Evolutionary conservation across 2,113 vertebrate genomes (phyloP).

Genomic region (Hyla sarda): DNA sequence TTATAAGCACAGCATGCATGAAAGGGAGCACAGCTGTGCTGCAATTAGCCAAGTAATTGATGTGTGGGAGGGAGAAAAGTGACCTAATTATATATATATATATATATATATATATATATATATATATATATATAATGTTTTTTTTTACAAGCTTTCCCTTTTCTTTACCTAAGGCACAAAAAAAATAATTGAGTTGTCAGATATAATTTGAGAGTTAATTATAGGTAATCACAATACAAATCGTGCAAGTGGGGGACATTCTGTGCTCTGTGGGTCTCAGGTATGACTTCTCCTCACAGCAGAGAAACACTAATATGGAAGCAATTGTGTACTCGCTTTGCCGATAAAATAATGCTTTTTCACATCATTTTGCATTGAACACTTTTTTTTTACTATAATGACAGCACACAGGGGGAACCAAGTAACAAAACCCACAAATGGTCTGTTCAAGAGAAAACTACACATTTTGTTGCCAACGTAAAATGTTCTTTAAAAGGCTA

Average conservation of each 20-base stretch:
- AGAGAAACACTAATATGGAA: neutral
- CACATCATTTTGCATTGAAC: neutral
- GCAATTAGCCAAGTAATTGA: no score
- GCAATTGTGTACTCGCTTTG: neutral
- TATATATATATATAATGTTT: no score
- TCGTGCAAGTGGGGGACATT: neutral
- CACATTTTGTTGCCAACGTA: neutral
- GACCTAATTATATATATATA: no score
- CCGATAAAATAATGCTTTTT: neutral
- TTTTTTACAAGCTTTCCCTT: neutral
- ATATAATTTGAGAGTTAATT: constrained; percentile 6
- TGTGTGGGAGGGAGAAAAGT: no score
- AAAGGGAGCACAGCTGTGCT: no score
- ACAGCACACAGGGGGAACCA: neutral
- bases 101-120: no score
- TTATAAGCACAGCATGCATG: no score
- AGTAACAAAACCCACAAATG: neutral
- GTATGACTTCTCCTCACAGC: neutral
- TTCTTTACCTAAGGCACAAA: neutral
- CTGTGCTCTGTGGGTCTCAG: neutral
- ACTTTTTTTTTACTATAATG: neutral
- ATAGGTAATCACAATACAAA: neutral
- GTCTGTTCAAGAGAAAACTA: neutral
- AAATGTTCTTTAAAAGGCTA: neutral
- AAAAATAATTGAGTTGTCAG: neutral